phyloP scores from a whole-genome alignment of 53 echinoderm and acorn worm species.

The Zoroaster sp. region DNA sequence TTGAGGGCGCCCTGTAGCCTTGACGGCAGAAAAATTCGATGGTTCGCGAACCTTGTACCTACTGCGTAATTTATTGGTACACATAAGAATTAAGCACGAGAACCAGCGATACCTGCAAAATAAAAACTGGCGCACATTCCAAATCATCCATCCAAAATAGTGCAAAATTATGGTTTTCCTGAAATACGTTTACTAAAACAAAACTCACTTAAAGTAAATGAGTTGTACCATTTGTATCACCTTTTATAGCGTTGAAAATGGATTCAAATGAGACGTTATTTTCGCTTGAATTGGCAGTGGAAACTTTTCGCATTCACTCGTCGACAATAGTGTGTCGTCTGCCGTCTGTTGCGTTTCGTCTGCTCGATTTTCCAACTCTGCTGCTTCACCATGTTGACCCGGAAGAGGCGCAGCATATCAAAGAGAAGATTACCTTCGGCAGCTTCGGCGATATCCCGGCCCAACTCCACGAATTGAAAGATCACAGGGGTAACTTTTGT shows the following conservation, averaged over 20 bases:
- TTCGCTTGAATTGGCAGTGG: slow-evolving; percentile 89
- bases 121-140: slow-evolving; percentile 43
- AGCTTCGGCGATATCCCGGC: slow-evolving; percentile 54
- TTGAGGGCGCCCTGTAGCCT: not conserved
- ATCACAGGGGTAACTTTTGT: slow-evolving; percentile 80
- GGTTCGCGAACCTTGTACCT: too few species aligned
- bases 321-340: slow-evolving; percentile 76
- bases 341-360: slow-evolving; percentile 88
- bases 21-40: not conserved
- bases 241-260: slow-evolving; percentile 39
- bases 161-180: not conserved
- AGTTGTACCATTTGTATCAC: not conserved
- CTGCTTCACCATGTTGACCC: slow-evolving; percentile 79
- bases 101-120: too few species aligned
- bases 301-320: slow-evolving; percentile 70
- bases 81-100: too few species aligned
- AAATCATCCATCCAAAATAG: not conserved
- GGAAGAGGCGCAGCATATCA: slow-evolving; percentile 50
- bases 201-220: not conserved
- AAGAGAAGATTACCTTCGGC: slow-evolving; percentile 18
- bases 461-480: slow-evolving; percentile 78
- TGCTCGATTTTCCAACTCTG: slow-evolving; percentile 91
- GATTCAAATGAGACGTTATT: slow-evolving; percentile 71
- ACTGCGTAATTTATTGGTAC: too few species aligned
- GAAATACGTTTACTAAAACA: not conserved